Evolutionary conservation across 37 sponge, comb jelly and placozoan species (phyloP), one percentile per base, ranked within the genome.

Genomic region (Lycopodina hypogea): DNA sequence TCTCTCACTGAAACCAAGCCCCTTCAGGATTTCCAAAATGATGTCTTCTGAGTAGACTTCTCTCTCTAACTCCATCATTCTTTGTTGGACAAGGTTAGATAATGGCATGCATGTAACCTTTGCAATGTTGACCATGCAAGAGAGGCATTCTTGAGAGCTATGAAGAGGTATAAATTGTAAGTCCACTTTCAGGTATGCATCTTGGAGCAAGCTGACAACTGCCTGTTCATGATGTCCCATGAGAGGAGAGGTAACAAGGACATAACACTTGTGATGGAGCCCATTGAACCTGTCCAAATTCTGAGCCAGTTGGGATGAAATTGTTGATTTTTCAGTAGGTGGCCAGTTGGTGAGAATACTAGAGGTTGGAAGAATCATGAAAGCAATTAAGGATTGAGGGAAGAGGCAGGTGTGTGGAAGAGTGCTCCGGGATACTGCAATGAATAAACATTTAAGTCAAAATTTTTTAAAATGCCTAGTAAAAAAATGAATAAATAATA

Each of bases 301-400:
- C 15, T 64, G 29, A 29, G 45, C 7, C 0, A 86, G 42, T 26
- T 68, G 28, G 1, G 63, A 11, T 3, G 33, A 39, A 9, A 81
- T 81, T 50, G 32, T 40, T 24, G 53, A 56, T 22, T 78, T 65
- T 37, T 71, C 71, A 3, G 36, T 71, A 14, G 76, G 60, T 14
- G 75, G 73, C 72, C 84, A 79, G 32, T 50, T 59, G 0, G 62
- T 59, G 30, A 83, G 65, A 17, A 73, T 81, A 0, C 82, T 69
- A 28, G 60, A 23, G 12, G 83, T 37, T 29, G 56, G 79, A 8
- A 90, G 60, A 0, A 90, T 42, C 73, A 90, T 70, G 89, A 90
- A 90, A 72, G 91, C 91, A 24, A 79, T 79, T 3, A 88, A 78
- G 53, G 90, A 84, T 51, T 80, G 90, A 32, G 91, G 91, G 65